Evolutionary conservation across 2,113 vertebrate genomes (phyloP), one percentile per base, ranked within the genome.

Genomic region (Origma solitaria): DNA sequence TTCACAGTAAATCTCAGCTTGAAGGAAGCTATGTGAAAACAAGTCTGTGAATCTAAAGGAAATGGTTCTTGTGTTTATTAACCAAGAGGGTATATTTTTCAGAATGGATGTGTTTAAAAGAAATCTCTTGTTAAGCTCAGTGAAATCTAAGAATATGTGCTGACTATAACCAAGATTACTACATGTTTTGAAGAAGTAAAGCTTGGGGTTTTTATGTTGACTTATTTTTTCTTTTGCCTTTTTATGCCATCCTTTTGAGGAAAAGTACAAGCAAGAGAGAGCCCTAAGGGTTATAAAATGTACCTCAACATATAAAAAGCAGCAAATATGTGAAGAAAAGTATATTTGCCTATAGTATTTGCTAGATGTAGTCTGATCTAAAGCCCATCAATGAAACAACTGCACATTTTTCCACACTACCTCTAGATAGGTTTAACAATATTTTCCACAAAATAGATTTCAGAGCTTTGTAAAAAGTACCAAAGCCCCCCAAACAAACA

Each of bases 131-230:
- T 85, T 69, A 88, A 94, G 13, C 50, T 77, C 70, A 90, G 4
- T 88, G 62, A 80, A 33, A 80, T 82, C 53, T 87, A 79, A 85
- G 81, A 89, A 42, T 72, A 60, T 50, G 35, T 73, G 49, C 60
- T 80, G 75, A 28, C 66, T 94, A 47, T 80, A 89, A 80, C 23
- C 20, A 73, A 87, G 54, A 70, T 93, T 93, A 50, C 87, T 88
- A 57, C 47, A 35, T 33, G 35, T 42, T 85, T 85, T 94, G 54
- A 35, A 86, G 62, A 85, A 86, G 38, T 80, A 82, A 90, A 90
- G 0, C 45, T 80, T 69, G n/a, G 20, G n/a, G n/a, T 13, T 44
- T 81, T 88, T 88, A 69, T 86, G 47, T 47, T 70, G 84, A 87
- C 73, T 33, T 79, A 86, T 93, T 76, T 31, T 44, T 51, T 33